Evolutionary conservation across 2,113 vertebrate genomes (phyloP), one percentile per base, ranked within the genome.

Genomic region (Aegithalos caudatus): DNA sequence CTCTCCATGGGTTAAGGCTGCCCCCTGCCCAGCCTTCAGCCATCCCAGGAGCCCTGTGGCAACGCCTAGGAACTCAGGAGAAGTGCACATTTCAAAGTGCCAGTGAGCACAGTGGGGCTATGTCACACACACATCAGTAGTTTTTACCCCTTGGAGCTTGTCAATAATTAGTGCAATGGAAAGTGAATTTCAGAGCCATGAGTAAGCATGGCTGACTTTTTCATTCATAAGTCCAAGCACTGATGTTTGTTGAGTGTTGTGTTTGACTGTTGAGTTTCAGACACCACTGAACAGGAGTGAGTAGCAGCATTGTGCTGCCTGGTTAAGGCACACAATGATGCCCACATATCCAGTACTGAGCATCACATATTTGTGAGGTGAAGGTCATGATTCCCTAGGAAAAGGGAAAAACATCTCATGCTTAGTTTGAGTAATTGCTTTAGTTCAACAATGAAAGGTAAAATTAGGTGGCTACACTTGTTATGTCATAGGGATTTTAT

Each of bases 41-140:
- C 4, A 1, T 58, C 37, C 38, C 24, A 7, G 70, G 47, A 60
- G 11, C 33, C 27, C 60, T 25, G 0, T n/a, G 53, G 23, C 33
- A 38, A 5, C 12, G 8, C 14, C 35, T 40, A 38, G 25, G 47
- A 40, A 4, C 23, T 4, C 27, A 9, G 0, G 3, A 24, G 4
- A 12, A 15, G 14, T 23, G 4, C 6, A 11, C 53, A 0, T 12
- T 35, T 65, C 28, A 4, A 10, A 15, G 45, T 27, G 71, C 20
- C 17, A 1, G 13, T 3, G 58, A 31, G 65, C n/a, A 24, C 9
- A 13, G 3, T 15, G 40, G 23, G 19, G 53, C 65, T 13, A 11
- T 31, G 60, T 67, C 31, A 33, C 5, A 1, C n/a, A 8, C 35
- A 31, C 16, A 4, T 22, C 37, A 11, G 20, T 18, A 42, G 6